phyloP scores from a whole-genome alignment of 2,888 invertebrate species.

The Pantelozetes paolii region DNA sequence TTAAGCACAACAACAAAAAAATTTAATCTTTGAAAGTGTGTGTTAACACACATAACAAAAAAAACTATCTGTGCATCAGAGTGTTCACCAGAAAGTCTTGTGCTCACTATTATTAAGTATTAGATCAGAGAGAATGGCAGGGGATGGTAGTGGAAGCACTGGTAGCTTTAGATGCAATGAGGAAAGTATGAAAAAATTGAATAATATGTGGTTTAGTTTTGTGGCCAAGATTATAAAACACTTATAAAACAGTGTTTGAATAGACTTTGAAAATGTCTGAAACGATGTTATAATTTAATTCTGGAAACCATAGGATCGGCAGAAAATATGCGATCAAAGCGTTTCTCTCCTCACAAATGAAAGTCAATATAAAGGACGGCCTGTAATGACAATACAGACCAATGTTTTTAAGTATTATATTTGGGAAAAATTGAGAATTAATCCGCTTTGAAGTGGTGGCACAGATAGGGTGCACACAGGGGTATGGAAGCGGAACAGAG shows the following conservation, averaged over 20 bases:
- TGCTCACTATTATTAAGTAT: background rate
- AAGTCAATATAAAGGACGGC: background rate
- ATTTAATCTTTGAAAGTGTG: constrained; percentile 22
- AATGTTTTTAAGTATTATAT: constrained; percentile 21
- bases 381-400: background rate
- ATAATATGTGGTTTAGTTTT: constrained; percentile 2
- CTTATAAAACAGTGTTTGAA: background rate
- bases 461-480: background rate
- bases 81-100: background rate
- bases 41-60: background rate
- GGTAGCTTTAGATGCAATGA: background rate
- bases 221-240: constrained; percentile 13
- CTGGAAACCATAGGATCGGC: background rate
- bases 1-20: constrained; percentile 26
- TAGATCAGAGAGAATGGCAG: background rate
- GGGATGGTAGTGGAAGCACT: background rate
- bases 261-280: background rate
- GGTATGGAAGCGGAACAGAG: background rate
- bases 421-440: constrained; percentile 30
- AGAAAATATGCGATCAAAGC: constrained; percentile 28
- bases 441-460: constrained; percentile 22
- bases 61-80: background rate
- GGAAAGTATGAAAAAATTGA: constrained; percentile 1
- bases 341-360: background rate
- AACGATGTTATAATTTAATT: constrained; percentile 19